phyloP scores from a whole-genome alignment of 2,113 vertebrate genomes.

The Telmatochromis sp. region DNA sequence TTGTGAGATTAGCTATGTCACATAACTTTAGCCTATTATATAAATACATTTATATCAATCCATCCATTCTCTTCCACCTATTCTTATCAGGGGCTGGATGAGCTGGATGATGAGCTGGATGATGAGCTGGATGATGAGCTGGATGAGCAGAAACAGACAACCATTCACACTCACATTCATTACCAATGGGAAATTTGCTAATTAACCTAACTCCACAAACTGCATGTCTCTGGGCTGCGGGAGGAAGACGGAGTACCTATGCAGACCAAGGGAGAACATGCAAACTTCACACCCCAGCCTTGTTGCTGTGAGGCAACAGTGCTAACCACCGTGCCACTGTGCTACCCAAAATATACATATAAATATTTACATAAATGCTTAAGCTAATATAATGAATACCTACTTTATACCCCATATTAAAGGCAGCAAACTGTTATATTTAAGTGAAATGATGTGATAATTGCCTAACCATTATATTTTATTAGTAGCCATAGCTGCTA shows the following conservation, averaged over 20 bases:
- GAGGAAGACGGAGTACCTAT: not conserved
- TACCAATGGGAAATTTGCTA: not conserved
- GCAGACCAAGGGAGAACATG: not conserved
- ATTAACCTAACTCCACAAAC: not conserved
- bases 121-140: not conserved
- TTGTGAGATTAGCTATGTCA: not conserved
- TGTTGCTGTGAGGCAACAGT: not conserved
- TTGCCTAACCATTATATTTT: not conserved
- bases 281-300: not conserved
- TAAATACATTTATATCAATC: not conserved
- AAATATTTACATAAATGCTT: not conserved
- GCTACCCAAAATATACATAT: not conserved
- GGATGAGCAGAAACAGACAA: not conserved
- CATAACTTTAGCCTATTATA: not conserved
- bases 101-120: not conserved
- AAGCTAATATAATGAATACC: not conserved
- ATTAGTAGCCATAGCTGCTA: not conserved
- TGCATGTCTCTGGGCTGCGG: not conserved
- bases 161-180: not conserved
- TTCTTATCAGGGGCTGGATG: not conserved
- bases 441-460: not conserved
- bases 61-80: not conserved
- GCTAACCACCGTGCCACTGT: not conserved
- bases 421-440: not conserved
- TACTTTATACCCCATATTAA: not conserved